Base-by-base conservation (phyloP, 2,113 vertebrate species). In the Chloropsis hardwickii region DNA sequence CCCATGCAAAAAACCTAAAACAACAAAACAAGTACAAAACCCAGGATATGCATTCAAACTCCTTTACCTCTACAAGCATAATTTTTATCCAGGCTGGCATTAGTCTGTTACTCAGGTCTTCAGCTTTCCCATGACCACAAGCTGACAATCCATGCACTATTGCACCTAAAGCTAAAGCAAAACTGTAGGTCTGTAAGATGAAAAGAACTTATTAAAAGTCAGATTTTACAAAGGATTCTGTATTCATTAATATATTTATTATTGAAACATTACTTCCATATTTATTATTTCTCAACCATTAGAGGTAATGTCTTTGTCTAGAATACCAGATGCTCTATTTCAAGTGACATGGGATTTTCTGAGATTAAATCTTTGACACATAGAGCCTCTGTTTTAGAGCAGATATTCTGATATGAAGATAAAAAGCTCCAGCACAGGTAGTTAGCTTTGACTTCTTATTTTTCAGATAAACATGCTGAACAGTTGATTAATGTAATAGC, bases 61-160 rank as follows among this genome's bases (percentile, higher is more conserved):
- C 33, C 19, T 79, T 79, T 97, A 99, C 99, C 98, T 99, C 98
- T 28, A 99, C 95, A 58, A 99, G 97, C 29, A 99, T 94, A 88
- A 97, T 98, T 97, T 98, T 99, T 74, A 99, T 98, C 99, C 99
- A 99, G 22, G 98, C 97, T 60, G 98, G 97, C 86, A 99, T 97
- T n/a, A 99, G 97, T 60, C 96, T 98, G 91, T 98, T 98, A 27
- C 98, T 97, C 69, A 99, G 94, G 95, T 99, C 98, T 94, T 98
- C 98, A 4, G 99, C 99, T 97, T 98, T 99, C 27, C 99, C 99
- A 25, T 99, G 99, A 72, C 99, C 99, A 31, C 96, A 98, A 64
- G 93, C 69, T 10, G 99, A 98, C 80, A 99, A 97, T 11, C 99
- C 99, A 60, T 99, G 98, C 67, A 99, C 98, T 10, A 98, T 62